phyloP scores from a whole-genome alignment of 2,888 invertebrate species.

The Eretmocerus hayati region DNA sequence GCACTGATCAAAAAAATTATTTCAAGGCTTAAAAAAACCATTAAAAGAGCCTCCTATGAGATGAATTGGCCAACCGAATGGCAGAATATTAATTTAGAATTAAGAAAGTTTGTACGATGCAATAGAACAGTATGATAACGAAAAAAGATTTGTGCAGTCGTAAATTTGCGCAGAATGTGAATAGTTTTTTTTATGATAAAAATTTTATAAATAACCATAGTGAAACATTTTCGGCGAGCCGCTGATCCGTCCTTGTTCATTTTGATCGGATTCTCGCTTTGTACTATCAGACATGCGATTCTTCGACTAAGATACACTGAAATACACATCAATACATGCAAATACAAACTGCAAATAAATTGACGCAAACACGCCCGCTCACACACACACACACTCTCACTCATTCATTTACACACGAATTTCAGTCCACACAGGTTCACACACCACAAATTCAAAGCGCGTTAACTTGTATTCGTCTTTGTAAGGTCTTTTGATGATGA shows the following conservation, averaged over 20 bases:
- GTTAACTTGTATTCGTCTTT: constrained; percentile 23
- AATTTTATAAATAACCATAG: constrained; percentile 5
- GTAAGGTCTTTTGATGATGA: constrained; percentile 19
- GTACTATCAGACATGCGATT: constrained; percentile 19
- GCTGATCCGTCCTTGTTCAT: neutral
- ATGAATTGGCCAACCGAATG: constrained; percentile 4
- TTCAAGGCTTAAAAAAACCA: too few relatives aligned
- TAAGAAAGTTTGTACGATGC: constrained; percentile 16
- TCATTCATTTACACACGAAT: too few relatives aligned
- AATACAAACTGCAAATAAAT: too few relatives aligned
- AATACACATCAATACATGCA: neutral
- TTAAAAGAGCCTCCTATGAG: too few relatives aligned
- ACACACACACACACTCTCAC: too few relatives aligned
- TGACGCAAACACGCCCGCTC: too few relatives aligned
- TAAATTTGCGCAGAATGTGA: constrained; percentile 22
- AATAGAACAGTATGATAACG: constrained; percentile 20
- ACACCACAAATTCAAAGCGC: too few relatives aligned
- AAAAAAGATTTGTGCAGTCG: constrained; percentile 20
- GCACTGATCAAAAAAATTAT: too few relatives aligned
- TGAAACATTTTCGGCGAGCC: constrained; percentile 7
- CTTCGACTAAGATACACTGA: constrained; percentile 17
- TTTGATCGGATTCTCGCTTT: constrained; percentile 6
- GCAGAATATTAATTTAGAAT: neutral
- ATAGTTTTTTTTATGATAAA: constrained; percentile 20
- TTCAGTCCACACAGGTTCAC: too few relatives aligned